Evolutionary conservation across 2,888 invertebrate genomes (phyloP).

Genomic region (Theristus sp.): DNA sequence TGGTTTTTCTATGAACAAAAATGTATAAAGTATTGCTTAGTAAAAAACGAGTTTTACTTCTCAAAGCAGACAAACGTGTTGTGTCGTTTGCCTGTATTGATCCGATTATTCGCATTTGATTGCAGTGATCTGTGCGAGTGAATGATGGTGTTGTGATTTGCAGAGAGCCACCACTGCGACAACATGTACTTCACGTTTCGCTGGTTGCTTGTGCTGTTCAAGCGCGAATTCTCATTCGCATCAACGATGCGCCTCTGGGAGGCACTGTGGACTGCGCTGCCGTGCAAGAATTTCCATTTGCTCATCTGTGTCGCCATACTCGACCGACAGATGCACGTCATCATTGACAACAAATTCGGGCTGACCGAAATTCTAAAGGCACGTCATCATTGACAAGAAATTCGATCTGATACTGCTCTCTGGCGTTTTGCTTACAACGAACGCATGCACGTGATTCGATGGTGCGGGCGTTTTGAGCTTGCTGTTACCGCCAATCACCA

Average conservation of each 20-base stretch:
- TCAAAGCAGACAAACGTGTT: too few relatives aligned
- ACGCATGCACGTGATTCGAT: too few relatives aligned
- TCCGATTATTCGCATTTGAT: too few relatives aligned
- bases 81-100: too few relatives aligned
- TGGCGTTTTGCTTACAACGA: too few relatives aligned
- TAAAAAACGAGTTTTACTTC: too few relatives aligned
- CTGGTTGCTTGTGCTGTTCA: conserved; percentile 87
- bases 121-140: background rate
- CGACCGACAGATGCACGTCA: conserved; percentile 60
- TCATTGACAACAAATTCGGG: conserved; percentile 79
- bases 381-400: background rate
- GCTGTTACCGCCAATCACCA: too few relatives aligned
- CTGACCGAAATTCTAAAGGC: conserved; percentile 89
- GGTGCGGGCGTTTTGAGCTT: too few relatives aligned
- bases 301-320: conserved; percentile 80
- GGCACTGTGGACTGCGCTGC: conserved; percentile 71
- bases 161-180: conserved; percentile 60
- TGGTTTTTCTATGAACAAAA: too few relatives aligned
- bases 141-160: background rate
- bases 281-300: conserved; percentile 83
- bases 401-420: too few relatives aligned
- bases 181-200: conserved; percentile 99
- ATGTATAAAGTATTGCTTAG: too few relatives aligned
- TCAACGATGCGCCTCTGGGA: conserved; percentile 53
- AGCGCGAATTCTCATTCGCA: conserved; percentile 64